A percentile compares a stretch with the other conserved stretches of the same genome.
phyloP scores from a whole-genome alignment of 2,113 vertebrate species.

The Laterallus jamaicensis region DNA sequence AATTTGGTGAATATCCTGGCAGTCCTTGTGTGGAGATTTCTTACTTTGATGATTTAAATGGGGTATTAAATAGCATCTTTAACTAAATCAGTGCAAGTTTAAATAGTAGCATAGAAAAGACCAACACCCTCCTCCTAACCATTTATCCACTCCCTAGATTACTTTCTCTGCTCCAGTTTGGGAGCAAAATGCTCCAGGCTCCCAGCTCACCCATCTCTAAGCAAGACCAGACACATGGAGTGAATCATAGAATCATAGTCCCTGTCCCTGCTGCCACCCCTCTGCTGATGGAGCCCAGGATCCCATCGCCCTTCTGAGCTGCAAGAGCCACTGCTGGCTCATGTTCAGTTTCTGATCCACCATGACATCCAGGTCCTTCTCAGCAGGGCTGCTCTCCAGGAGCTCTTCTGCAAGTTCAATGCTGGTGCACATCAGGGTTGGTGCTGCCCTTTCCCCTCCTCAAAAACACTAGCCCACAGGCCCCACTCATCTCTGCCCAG shows the following conservation, averaged over 20 bases:
- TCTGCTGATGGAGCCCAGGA: too few species aligned
- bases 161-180: not conserved
- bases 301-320: too few species aligned
- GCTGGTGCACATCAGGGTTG: accelerated
- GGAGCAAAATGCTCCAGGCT: not conserved
- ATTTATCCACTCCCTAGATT: not conserved
- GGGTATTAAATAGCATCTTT: not conserved
- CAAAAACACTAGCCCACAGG: accelerated
- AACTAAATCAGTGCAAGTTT: not conserved
- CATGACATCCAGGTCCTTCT: too few species aligned
- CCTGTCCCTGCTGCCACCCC: too few species aligned
- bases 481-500: not conserved
- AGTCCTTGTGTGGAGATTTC: not conserved
- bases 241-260: too few species aligned
- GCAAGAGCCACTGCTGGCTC: too few species aligned
- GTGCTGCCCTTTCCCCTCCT: not conserved
- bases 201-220: not conserved
- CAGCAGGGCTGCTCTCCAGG: too few species aligned
- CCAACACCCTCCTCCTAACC: not conserved
- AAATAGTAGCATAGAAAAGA: not conserved
- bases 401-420: too few species aligned
- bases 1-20: not conserved
- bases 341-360: too few species aligned
- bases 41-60: not conserved
- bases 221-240: accelerated